Percentiles rank a stretch among this genome's conserved stretches.
These are phyloP conservation scores for Indicator maculatus DNA, from an alignment of 2,113 vertebrate genomes.

Conservation along the genomic window DNA sequence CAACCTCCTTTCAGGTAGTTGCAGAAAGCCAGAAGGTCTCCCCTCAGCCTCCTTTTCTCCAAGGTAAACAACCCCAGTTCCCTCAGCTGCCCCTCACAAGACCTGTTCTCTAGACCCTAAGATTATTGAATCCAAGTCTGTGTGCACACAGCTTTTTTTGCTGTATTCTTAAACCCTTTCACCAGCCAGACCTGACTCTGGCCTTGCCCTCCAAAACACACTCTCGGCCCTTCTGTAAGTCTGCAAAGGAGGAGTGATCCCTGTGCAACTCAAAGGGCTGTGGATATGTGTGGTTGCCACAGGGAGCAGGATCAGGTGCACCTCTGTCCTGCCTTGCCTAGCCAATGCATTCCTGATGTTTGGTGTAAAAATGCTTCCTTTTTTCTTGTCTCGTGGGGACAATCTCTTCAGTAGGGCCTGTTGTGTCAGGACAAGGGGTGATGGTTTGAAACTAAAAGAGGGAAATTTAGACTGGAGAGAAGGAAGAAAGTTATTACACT, in stretches of 20 bases:
- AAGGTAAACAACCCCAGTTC: no score
- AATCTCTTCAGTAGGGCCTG: background rate
- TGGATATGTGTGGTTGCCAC: background rate
- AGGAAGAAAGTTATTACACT: background rate
- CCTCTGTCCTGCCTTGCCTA: background rate
- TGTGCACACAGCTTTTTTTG: background rate
- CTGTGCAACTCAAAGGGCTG: background rate
- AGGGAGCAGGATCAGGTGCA: no score
- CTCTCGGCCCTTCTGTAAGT: background rate
- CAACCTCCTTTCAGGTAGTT: no score
- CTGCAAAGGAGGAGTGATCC: background rate
- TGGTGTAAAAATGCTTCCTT: background rate
- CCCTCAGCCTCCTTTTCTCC: no score
- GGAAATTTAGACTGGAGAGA: background rate
- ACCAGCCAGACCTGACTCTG: background rate
- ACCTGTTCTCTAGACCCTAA: no score
- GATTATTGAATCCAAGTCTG: background rate
- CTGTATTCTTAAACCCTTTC: background rate
- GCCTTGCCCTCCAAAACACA: background rate
- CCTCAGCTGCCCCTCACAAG: no score
- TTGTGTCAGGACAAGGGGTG: background rate
- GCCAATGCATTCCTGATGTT: background rate
- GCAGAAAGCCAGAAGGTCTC: no score
- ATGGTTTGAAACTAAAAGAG: background rate
- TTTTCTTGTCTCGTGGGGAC: background rate